These are phyloP conservation scores for Anthrax anthrax DNA, from an alignment of 2,888 invertebrate genomes.

Conservation along the genomic window DNA sequence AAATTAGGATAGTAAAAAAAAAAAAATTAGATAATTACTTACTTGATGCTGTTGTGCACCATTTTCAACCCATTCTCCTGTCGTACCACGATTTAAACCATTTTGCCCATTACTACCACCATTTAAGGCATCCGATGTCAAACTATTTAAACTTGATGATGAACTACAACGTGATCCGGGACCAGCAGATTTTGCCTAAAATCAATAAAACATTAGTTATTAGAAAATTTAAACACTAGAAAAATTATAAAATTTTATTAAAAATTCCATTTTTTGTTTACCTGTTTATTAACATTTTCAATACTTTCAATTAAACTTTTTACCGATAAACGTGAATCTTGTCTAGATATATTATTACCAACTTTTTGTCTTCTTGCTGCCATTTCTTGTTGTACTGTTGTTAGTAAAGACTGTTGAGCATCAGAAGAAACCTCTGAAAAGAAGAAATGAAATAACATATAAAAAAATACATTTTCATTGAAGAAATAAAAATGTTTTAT, in stretches of 20 bases:
- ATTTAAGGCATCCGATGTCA: conserved; percentile 34
- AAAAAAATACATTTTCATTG: no score
- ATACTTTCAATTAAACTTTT: conserved; percentile 85
- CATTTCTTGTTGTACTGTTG: conserved; percentile 43
- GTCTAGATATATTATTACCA: conserved; percentile 27
- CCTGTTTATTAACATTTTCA: conserved; percentile 69
- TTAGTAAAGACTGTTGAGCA: conserved; percentile 40
- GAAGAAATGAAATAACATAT: not conserved
- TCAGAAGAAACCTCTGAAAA: conserved; percentile 17
- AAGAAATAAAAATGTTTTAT: no score
- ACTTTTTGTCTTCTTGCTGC: conserved; percentile 41
- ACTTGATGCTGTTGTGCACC: conserved; percentile 14
- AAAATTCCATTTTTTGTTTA: conserved; percentile 18
- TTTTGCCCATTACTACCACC: conserved; percentile 15
- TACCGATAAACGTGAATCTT: conserved; percentile 70
- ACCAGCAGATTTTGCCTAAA: conserved; percentile 16
- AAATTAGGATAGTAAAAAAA: not conserved
- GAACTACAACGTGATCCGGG: conserved; percentile 50
- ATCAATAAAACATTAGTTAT: no score
- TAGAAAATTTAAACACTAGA: no score
- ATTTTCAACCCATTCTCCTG: conserved; percentile 28
- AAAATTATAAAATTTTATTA: not conserved
- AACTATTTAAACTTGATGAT: conserved; percentile 44
- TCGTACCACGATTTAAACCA: conserved; percentile 8
- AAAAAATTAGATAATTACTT: not conserved